Conservation (phyloP, 2,797 vertebrate genomes). For the Danio kyathit region DNA sequence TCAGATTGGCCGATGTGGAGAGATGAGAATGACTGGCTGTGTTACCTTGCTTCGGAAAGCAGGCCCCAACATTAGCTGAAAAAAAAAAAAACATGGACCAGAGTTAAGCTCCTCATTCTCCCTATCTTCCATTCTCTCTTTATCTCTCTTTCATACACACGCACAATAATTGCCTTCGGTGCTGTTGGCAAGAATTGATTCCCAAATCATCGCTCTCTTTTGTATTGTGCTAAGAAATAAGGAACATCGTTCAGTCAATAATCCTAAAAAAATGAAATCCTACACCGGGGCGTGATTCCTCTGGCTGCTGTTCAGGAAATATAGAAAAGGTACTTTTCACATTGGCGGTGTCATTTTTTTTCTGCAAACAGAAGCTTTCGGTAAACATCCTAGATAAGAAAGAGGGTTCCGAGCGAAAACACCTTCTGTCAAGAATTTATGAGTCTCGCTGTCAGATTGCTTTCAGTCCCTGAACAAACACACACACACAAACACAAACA, state of each 20-base stretch:
- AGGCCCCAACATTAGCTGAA: conserved; percentile 83
- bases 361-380: not conserved
- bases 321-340: not conserved
- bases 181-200: conserved; percentile 32
- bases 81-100: conserved; percentile 76
- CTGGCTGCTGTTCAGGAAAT: not conserved
- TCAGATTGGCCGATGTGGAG: conserved; percentile 52
- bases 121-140: conserved; percentile 56
- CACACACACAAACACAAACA: not conserved
- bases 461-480: conserved; percentile 3
- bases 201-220: conserved; percentile 36
- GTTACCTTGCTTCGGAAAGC: conserved; percentile 86
- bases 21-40: conserved; percentile 60
- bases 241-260: conserved; percentile 29
- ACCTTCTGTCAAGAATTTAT: conserved; percentile 8
- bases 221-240: conserved; percentile 29
- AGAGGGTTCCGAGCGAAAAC: not conserved
- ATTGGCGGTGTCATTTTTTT: not conserved
- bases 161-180: conserved; percentile 26
- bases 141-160: conserved; percentile 17
- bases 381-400: conserved; percentile 12
- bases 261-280: conserved; percentile 27
- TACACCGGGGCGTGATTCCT: not conserved
- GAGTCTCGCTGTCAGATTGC: conserved; percentile 2
- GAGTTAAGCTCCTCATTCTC: conserved; percentile 76